phyloP scores from a whole-genome alignment of 2,888 invertebrate genomes.

The Xylota sylvarum region DNA sequence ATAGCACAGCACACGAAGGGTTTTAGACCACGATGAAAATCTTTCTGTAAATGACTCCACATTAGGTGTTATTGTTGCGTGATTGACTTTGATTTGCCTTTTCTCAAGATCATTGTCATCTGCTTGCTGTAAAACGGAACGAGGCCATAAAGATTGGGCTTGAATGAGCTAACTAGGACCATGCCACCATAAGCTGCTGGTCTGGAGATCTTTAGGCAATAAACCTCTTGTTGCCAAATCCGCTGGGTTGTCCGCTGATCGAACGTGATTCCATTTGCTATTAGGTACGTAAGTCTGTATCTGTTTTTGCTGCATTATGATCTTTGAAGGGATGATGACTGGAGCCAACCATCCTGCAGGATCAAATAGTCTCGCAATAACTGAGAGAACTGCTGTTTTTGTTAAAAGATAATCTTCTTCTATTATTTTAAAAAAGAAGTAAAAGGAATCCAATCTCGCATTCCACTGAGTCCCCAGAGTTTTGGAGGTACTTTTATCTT shows the following conservation, averaged over 20 bases:
- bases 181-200: neutral
- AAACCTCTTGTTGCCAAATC: neutral
- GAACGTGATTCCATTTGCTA: neutral
- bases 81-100: neutral
- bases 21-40: neutral
- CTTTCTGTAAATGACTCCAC: neutral
- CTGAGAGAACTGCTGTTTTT: too few relatives aligned
- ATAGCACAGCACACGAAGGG: neutral
- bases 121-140: too few relatives aligned
- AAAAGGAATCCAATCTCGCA: too few relatives aligned
- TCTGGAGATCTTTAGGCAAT: neutral
- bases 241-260: neutral
- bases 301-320: neutral
- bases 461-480: too few relatives aligned
- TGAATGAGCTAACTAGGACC: neutral
- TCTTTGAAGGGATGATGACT: too few relatives aligned
- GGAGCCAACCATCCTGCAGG: too few relatives aligned
- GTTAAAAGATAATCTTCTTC: too few relatives aligned
- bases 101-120: neutral
- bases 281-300: neutral
- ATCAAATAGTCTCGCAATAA: too few relatives aligned
- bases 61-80: neutral
- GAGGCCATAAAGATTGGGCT: too few relatives aligned
- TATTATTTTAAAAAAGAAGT: too few relatives aligned
- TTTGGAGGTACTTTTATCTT: too few relatives aligned